Base-by-base conservation (phyloP, 2,797 vertebrate species). In the Anableps anableps region DNA sequence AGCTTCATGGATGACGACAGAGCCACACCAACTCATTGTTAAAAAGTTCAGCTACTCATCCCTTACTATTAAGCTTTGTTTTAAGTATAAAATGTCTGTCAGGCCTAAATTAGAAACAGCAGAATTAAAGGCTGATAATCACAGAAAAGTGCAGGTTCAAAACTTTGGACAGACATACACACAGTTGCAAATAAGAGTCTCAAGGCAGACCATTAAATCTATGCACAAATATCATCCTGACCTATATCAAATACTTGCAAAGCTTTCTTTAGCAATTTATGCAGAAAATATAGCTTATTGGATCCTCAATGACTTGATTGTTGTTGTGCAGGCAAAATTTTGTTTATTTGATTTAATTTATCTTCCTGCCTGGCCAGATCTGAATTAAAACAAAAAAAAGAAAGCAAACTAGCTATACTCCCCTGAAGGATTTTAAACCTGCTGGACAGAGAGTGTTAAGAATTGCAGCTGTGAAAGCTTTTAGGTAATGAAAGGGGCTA, bases 11-110 rank as follows among this genome's bases (percentile, higher is more conserved):
- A 83, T 76, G 77, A 78, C 16, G 19, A 66, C 10, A 19, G 72
- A 53, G 72, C 73, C 66, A 50, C 64, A 51, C 16, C 72, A 19
- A 45, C 9, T 3, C 43, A 78, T 82, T 88, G 86, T 86, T 80
- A 77, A 58, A 41, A 34, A 62, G 14, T 16, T 38, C n/a, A 76
- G 53, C 84, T 62, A 60, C 43, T 10, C 1, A 8, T 29, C 19
- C 36, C 23, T 76, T 71, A 70, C 51, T 4, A 60, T 16, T 73
- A 2, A n/a, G 55, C 47, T 81, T 83, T 81, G 50, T 29, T 76
- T 36, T 43, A 80, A 62, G 41, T n/a, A 34, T n/a, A 19, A 68
- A 62, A 73, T 60, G 21, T 41, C 0, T 0, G 50, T n/a, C 41
- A 70, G 5, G 66, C 23, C 45, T 62, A 26, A 38, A 60, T 45